Evolutionary conservation across 2,797 vertebrate species (phyloP).

Genomic region (Oceanodroma leucorhoa): DNA sequence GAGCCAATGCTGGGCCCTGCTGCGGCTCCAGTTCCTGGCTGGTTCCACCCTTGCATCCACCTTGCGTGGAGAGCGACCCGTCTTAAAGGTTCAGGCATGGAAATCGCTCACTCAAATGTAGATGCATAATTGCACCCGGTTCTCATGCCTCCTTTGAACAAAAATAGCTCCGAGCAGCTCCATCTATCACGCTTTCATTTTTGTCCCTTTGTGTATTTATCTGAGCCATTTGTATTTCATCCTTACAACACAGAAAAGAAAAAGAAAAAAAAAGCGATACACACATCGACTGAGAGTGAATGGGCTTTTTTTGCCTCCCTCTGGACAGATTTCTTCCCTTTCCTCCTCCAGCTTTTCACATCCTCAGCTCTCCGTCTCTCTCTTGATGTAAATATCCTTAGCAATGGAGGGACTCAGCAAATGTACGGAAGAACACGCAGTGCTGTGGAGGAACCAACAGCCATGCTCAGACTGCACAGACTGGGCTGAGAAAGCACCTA

Average conservation of each 20-base stretch:
- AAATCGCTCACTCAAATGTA: background rate
- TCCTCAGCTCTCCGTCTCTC: background rate
- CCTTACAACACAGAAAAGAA: background rate
- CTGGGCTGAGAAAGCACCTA: background rate
- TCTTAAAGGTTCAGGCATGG: background rate
- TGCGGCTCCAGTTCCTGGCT: background rate
- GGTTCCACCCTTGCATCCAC: background rate
- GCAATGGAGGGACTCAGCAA: background rate
- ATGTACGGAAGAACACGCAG: background rate
- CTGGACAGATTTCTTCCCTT: background rate
- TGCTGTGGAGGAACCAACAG: background rate
- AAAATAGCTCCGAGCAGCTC: background rate
- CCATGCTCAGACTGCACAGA: background rate
- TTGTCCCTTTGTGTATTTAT: background rate
- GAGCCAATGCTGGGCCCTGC: rapidly evolving
- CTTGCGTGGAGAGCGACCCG: rapidly evolving
- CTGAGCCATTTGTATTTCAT: background rate
- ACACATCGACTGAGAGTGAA: background rate
- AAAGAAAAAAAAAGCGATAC: background rate
- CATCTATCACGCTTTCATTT: background rate
- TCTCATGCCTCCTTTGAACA: background rate
- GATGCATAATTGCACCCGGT: background rate
- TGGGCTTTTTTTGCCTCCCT: background rate
- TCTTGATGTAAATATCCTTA: background rate
- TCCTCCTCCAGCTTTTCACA: background rate